phyloP scores from a whole-genome alignment of 1,140 invertebrate species.

The Charaxes varanes region DNA sequence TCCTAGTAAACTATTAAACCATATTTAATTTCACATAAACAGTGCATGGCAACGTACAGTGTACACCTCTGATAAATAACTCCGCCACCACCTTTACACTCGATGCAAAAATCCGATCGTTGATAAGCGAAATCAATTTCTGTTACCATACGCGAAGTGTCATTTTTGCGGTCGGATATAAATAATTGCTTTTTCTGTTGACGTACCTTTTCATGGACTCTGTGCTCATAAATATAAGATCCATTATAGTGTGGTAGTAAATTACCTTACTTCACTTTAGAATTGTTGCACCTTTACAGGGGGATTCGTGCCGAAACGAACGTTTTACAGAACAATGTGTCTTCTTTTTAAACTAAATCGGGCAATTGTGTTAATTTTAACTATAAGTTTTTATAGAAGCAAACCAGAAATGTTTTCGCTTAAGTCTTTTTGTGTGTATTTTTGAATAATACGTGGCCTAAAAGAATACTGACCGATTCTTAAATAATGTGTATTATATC shows the following conservation, averaged over 20 bases:
- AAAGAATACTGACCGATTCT: no score
- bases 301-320: conserved; percentile 68
- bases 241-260: conserved; percentile 25
- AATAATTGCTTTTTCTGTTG: conserved; percentile 19
- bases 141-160: conserved; percentile 8
- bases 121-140: conserved; percentile 33
- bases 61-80: conserved; percentile 61
- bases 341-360: conserved; percentile 64
- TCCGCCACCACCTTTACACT: conserved; percentile 42
- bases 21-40: conserved; percentile 70
- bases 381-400: conserved; percentile 15
- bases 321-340: conserved; percentile 64
- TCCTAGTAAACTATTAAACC: conserved; percentile 68
- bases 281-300: conserved; percentile 47
- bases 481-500: no score
- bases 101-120: conserved; percentile 32
- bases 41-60: conserved; percentile 54
- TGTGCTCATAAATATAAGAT: conserved; percentile 31
- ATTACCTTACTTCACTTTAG: conserved; percentile 37
- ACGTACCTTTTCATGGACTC: conserved; percentile 23
- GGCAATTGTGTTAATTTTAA: conserved; percentile 51
- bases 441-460: no score
- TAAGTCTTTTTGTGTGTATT: no score
- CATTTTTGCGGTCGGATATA: conserved; percentile 8
- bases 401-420: no score